Evolutionary conservation across 2,888 invertebrate species (phyloP), one percentile per base, ranked within the genome.

Genomic region (Heliconius ethilla): DNA sequence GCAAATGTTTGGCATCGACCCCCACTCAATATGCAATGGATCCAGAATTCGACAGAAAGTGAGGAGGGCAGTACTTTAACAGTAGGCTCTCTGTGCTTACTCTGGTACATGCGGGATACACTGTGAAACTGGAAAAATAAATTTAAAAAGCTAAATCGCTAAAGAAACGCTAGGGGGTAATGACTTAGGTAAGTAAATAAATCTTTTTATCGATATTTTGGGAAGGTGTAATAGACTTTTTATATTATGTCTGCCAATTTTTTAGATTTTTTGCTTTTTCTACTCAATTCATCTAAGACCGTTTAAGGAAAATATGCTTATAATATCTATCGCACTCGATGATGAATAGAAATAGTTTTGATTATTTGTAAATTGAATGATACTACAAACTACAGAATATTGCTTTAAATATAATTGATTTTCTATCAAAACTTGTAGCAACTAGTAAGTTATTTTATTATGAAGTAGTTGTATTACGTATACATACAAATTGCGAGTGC

Each of bases 401-500:
- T 59, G 1, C 4, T 11, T 59, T 59, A 59, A 59, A 59, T 59
- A 59, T n/a, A 59, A 10, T 22, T 18, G 51, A 51, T 59, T 59
- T 59, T 59, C n/a, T n/a, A 59, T 59, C 3, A 11, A n/a, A 59
- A 59, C n/a, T n/a, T 51, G 0, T 59, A n/a, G 4, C 3, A n/a
- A 4, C 9, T 59, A 22, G 22, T 55, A 59, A 55, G 59, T 59
- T n/a, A 59, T n/a, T n/a, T 59, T 22, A 22, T n/a, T 59, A 59
- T 59, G 51, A 51, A 51, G 51, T 59, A 59, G 2, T 7, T 10
- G 18, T 51, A 51, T 51, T 5, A n/a, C n/a, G n/a, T 11, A 59
- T 11, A 51, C 79, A 78, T 78, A 80, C 78, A 77, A 78, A 79
- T 82, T 80, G 78, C 81, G 79, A 78, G 75, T 75, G 79, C 81